Percentiles rank a stretch among this genome's conserved stretches.
Evolutionary conservation across 2,888 invertebrate species (phyloP).

Genomic region (Leptothorax acervorum): DNA sequence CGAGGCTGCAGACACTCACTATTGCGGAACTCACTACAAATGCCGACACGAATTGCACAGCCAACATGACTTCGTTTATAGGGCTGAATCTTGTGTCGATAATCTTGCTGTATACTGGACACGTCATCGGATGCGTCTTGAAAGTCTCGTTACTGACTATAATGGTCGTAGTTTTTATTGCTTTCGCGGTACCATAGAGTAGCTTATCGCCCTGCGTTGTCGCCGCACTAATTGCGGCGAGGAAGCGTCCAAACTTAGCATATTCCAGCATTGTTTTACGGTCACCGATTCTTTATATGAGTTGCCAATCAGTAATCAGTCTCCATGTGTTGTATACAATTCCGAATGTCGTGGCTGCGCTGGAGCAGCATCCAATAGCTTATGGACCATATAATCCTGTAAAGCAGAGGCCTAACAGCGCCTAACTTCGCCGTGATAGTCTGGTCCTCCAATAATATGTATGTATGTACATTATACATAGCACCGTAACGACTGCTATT

Average conservation of each 20-base stretch:
- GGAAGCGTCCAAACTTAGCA: slow-evolving; percentile 56
- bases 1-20: slow-evolving; percentile 60
- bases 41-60: slow-evolving; percentile 58
- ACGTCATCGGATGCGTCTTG: slow-evolving; percentile 57
- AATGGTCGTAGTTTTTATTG: slow-evolving; percentile 58
- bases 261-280: slow-evolving; percentile 62
- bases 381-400: slow-evolving; percentile 55
- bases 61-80: slow-evolving; percentile 66
- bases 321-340: slow-evolving; percentile 63
- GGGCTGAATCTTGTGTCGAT: slow-evolving; percentile 61
- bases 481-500: slow-evolving; percentile 16
- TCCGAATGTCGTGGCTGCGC: background rate
- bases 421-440: slow-evolving; percentile 43
- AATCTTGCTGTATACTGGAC: slow-evolving; percentile 66
- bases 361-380: slow-evolving; percentile 68
- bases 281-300: slow-evolving; percentile 47
- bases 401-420: slow-evolving; percentile 64
- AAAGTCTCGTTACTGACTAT: slow-evolving; percentile 55
- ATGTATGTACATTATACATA: slow-evolving; percentile 14
- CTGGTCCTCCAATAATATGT: background rate
- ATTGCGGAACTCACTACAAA: slow-evolving; percentile 54
- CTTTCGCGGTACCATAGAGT: slow-evolving; percentile 63
- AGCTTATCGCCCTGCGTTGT: slow-evolving; percentile 68
- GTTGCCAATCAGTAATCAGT: too few relatives aligned
- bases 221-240: slow-evolving; percentile 54